Base-by-base conservation (phyloP, 1,140 invertebrate genomes). In the Tenebrio molitor region DNA sequence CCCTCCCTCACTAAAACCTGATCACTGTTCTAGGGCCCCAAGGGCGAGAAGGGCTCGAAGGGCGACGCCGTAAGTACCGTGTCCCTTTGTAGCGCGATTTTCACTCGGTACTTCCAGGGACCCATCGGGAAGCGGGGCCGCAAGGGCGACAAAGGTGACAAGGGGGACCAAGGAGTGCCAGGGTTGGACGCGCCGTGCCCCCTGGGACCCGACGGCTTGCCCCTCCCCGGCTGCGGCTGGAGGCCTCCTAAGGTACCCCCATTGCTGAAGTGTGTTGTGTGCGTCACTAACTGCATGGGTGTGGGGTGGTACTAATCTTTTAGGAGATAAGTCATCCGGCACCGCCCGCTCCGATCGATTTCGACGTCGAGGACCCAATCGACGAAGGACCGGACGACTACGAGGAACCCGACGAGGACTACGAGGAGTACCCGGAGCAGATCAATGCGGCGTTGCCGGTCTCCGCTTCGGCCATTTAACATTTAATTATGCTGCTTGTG, bases 111-210 rank as follows among this genome's bases (percentile, higher is more conserved):
- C n/a, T 69, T 73, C 3, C 84, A 95, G 93, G 96, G 96, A 44
- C 91, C 91, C 46, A 84, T 88, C 65, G 97, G 97, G 44, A 96
- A 95, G 85, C 89, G 95, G 80, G 97, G 96, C 42, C 89, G 92
- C 75, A 94, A 93, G 85, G 97, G 97, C 67, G 93, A 96, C 82
- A 91, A 91, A 81, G 96, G 96, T 64, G 90, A 93, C 78, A 96
- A 96, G 86, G 96, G 96, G 65, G 96, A 97, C 80, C 95, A 97
- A 85, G 96, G 96, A 76, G 95, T 97, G 74, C 97, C 97, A 10
- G 97, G 97, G 69, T 84, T 99, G 72, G 97, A 99, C 85, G 97
- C 97, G 33, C 97, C 97, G 1, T 99, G 97, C 88, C 97, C 97
- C 66, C 86, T 97, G 50, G 97, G 96, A 50, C 88, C 91, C 12